Evolutionary conservation across 1,140 invertebrate genomes (phyloP).

Genomic region (Muscidifurax raptorellus): DNA sequence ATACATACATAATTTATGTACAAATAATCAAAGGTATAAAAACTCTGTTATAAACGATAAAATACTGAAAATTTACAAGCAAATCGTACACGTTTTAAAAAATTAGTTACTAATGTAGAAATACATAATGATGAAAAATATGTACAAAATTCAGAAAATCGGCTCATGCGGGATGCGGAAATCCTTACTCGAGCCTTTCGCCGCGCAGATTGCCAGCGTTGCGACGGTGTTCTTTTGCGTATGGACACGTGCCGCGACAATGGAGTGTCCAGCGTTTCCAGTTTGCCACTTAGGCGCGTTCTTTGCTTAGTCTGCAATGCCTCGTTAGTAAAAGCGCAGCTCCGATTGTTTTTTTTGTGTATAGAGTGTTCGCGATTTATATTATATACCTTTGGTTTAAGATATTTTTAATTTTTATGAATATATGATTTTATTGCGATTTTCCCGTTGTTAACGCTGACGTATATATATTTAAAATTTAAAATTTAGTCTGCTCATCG

Average conservation of each 20-base stretch:
- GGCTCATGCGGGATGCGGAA: constrained; percentile 56
- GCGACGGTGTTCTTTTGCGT: constrained; percentile 71
- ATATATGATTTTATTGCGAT: neutral
- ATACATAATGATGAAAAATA: constrained; percentile 8
- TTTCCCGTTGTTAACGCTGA: no score
- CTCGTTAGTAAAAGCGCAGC: constrained; percentile 63
- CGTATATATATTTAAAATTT: neutral
- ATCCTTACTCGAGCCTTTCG: constrained; percentile 74
- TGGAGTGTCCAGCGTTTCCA: constrained; percentile 70
- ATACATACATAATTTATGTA: neutral
- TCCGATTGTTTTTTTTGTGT: constrained; percentile 21
- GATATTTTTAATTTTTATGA: neutral
- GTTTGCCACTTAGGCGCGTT: constrained; percentile 66
- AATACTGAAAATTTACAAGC: constrained; percentile 1
- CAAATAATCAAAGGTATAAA: constrained; percentile 1
- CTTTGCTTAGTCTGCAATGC: constrained; percentile 67
- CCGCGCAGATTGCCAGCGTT: constrained; percentile 73
- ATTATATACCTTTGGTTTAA: neutral
- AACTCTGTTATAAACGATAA: neutral
- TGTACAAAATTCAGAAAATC: constrained; percentile 34
- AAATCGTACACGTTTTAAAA: constrained; percentile 1
- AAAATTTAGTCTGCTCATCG: neutral
- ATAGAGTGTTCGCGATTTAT: neutral
- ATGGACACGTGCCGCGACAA: constrained; percentile 72
- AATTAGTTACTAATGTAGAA: neutral